These are phyloP conservation scores for Musca domestica DNA, from an alignment of 1,140 invertebrate species.

Conservation along the genomic window DNA sequence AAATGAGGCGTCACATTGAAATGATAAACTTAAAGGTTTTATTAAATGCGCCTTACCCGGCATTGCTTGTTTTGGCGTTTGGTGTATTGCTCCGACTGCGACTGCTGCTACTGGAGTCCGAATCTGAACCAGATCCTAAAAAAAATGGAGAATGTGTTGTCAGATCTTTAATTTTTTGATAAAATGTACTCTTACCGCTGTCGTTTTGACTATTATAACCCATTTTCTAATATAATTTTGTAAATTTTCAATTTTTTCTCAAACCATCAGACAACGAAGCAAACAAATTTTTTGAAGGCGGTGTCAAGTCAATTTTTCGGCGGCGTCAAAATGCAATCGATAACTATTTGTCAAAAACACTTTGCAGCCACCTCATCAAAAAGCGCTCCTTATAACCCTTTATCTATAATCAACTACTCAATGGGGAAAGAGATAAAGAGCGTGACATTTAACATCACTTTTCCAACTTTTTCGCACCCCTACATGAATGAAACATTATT, in stretches of 20 bases:
- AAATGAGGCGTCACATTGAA: neutral
- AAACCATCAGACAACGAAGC: slow-evolving; percentile 6
- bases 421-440: no score
- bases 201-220: slow-evolving; percentile 9
- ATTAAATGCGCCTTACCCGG: slow-evolving; percentile 1
- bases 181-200: slow-evolving; percentile 3
- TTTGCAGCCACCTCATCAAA: no score
- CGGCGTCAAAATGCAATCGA: no score
- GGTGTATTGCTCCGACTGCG: slow-evolving; percentile 14
- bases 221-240: slow-evolving; percentile 1
- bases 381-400: no score
- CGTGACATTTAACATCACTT: no score
- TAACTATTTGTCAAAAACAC: no score
- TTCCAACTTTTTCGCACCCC: no score
- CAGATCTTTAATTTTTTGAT: neutral
- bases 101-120: slow-evolving; percentile 17
- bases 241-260: neutral
- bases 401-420: no score
- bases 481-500: no score
- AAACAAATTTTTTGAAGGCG: neutral
- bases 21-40: neutral
- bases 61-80: slow-evolving; percentile 13
- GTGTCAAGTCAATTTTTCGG: neutral
- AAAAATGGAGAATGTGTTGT: neutral
- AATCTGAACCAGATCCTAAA: slow-evolving; percentile 7